Base-by-base conservation (phyloP, 2,888 invertebrate species). In the Proisotoma minuta region DNA sequence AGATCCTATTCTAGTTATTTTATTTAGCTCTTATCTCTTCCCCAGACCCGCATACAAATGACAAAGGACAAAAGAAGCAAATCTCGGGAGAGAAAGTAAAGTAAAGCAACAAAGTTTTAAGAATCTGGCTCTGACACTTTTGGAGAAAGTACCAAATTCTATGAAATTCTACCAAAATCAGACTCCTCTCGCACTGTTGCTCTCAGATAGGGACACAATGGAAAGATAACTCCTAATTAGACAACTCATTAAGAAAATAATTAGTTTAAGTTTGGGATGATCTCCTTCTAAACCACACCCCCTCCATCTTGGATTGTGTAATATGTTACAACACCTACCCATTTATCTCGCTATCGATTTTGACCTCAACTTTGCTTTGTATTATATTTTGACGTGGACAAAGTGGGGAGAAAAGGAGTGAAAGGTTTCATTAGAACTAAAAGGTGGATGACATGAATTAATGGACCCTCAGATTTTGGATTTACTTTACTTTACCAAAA, bases 321-420 rank as follows among this genome's bases (percentile, higher is more conserved):
- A n/a, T n/a, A n/a, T n/a, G n/a, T n/a, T n/a, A n/a, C n/a, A n/a
- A n/a, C n/a, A n/a, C n/a, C n/a, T n/a, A n/a, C n/a, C n/a, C n/a
- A n/a, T n/a, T n/a, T n/a, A n/a, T n/a, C n/a, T n/a, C n/a, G n/a
- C n/a, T n/a, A n/a, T n/a, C n/a, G n/a, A n/a, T n/a, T n/a, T n/a
- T n/a, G n/a, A n/a, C n/a, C n/a, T n/a, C n/a, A n/a, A n/a, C n/a
- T n/a, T n/a, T n/a, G n/a, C n/a, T n/a, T n/a, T n/a, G n/a, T n/a
- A n/a, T n/a, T n/a, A n/a, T n/a, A n/a, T n/a, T n/a, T n/a, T 43
- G 43, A 43, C 43, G 20, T n/a, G 43, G 43, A 43, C 43, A 43
- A 43, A 43, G 43, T 43, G 43, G 18, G n/a, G n/a, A n/a, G n/a
- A n/a, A n/a, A n/a, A n/a, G n/a, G n/a, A 20, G 18, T 43, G 43